Evolutionary conservation across 2,113 vertebrate genomes (phyloP), one percentile per base, ranked within the genome.

Genomic region (Albula glossodonta): DNA sequence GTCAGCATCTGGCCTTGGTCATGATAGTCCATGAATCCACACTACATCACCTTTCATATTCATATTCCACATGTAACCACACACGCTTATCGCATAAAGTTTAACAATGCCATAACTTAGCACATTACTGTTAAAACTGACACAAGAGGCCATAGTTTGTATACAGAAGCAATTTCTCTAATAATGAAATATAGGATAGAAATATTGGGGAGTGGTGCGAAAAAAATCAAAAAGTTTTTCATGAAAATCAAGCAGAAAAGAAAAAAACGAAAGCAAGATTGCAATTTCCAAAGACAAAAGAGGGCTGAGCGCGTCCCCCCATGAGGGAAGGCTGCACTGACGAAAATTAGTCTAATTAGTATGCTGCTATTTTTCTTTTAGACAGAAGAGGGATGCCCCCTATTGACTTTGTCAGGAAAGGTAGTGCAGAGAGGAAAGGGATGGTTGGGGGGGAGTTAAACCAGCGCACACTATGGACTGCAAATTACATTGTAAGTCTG

Each of bases 391-490:
- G 93, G 94, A 95, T 97, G 96, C 96, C 96, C 96, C 95, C 96
- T 97, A 95, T 97, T 96, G 97, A 98, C 97, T 97, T 95, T 96
- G 96, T 96, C 95, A 97, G 96, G 95, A 95, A 97, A 96, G 95
- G 96, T 96, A 94, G 96, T 95, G 95, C 93, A 95, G 93, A 95
- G 92, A 83, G 74, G 66, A 19, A 41, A 25, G 79, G 78, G 81
- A 17, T 41, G 78, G 22, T 9, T 0, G 41, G 57, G 78, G 78
- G n/a, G 70, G 19, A 11, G 48, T 41, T 25, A 9, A 52, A 51
- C 52, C 51, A 13, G 51, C n/a, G 51, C 95, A 94, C 94, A 94
- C 94, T 93, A 93, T 95, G 94, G 96, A 97, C 96, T 96, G 95
- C 96, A 96, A 97, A 97, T 97, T 97, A 96, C 95, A 96, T 97